Conservation (phyloP, 2,113 vertebrate species). For the Pterophyllum scalare region DNA sequence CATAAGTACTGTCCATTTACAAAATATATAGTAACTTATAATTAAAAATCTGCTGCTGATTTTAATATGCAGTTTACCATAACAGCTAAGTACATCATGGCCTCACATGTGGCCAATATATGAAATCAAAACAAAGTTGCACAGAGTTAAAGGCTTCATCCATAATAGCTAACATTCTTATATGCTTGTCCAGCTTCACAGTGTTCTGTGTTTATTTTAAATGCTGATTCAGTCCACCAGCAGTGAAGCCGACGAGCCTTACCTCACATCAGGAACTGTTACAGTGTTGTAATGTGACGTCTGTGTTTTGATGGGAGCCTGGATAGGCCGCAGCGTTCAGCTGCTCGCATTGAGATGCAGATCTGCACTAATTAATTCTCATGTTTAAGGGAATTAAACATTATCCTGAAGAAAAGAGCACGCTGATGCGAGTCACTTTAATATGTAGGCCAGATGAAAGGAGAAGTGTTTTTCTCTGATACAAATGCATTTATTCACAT, state of each 20-base stretch:
- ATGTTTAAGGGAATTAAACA: slow-evolving; percentile 84
- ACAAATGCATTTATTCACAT: slow-evolving; percentile 73
- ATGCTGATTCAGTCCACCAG: slow-evolving; percentile 50
- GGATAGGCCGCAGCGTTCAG: slow-evolving; percentile 35
- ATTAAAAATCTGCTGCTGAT: not conserved
- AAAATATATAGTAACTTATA: not conserved
- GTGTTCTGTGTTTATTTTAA: not conserved
- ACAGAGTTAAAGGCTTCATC: slow-evolving; percentile 8
- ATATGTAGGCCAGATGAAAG: slow-evolving; percentile 80
- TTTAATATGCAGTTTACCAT: not conserved
- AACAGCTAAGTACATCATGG: not conserved
- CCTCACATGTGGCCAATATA: not conserved
- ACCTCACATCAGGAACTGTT: not conserved
- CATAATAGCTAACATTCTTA: not conserved
- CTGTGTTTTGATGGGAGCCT: slow-evolving; percentile 63
- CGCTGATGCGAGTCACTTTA: slow-evolving; percentile 61
- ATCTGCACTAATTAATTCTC: slow-evolving; percentile 84
- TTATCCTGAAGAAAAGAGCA: slow-evolving; percentile 72
- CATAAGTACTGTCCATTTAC: not conserved
- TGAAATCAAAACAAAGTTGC: slow-evolving; percentile 16
- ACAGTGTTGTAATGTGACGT: slow-evolving; percentile 2
- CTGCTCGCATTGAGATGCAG: slow-evolving; percentile 81
- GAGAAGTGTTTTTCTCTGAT: slow-evolving; percentile 57
- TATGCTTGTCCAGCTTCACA: slow-evolving; percentile 4
- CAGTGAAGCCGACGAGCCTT: not conserved